A percentile compares a stretch with the other conserved stretches of the same genome.
These are phyloP conservation scores for Sylvilagus floridanus DNA, from an alignment of 2,797 vertebrate species.

Conservation along the genomic window DNA sequence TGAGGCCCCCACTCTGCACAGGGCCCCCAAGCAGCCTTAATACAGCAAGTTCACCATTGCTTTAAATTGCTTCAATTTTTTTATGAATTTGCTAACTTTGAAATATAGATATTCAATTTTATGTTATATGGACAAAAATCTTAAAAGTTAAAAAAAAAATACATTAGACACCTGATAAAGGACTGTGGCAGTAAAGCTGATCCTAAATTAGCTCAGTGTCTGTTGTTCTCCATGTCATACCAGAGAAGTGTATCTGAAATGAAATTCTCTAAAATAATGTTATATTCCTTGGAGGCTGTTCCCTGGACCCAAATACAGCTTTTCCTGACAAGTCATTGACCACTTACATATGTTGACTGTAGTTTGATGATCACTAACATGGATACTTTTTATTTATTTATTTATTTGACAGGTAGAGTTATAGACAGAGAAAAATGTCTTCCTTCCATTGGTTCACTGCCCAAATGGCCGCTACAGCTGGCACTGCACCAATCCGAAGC, in stretches of 20 bases:
- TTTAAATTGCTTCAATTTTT: not conserved
- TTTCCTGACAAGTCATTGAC: not conserved
- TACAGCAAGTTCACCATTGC: not conserved
- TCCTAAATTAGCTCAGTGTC: not conserved
- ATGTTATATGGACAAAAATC: not conserved
- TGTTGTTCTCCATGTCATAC: not conserved
- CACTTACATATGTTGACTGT: not conserved
- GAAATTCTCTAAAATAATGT: not conserved
- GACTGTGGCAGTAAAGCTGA: not conserved
- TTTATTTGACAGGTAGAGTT: not conserved
- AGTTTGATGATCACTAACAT: not conserved
- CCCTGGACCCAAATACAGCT: not conserved
- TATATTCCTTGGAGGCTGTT: not conserved
- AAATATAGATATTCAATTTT: constrained; percentile 13
- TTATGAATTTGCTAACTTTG: constrained; percentile 10
- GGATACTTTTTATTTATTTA: not conserved
- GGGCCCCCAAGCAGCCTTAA: not conserved
- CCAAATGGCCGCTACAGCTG: no score
- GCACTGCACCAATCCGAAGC: no score
- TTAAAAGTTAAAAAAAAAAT: not conserved
- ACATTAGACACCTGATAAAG: not conserved
- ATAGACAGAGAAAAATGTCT: no score
- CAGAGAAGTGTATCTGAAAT: not conserved
- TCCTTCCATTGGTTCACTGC: no score
- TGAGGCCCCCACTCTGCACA: not conserved